phyloP scores from a whole-genome alignment of 2,113 vertebrate genomes.

The Sapayoa aenigma region DNA sequence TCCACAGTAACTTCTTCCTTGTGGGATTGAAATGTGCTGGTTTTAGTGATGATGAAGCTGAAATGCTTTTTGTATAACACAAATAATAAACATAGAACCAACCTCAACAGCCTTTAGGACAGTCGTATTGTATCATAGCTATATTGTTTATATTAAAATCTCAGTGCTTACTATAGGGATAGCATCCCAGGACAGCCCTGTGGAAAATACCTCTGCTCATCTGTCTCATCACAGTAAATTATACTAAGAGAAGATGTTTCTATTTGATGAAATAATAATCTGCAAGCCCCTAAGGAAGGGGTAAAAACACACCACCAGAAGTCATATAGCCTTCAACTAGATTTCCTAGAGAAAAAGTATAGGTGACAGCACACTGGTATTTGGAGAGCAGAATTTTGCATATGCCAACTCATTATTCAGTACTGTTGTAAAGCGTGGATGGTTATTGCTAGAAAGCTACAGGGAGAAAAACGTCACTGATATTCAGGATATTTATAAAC shows the following conservation, averaged over 20 bases:
- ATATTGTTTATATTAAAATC: neutral
- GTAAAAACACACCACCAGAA: neutral
- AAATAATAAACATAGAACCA: neutral
- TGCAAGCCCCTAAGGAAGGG: neutral
- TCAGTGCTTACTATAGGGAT: neutral
- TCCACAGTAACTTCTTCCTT: neutral
- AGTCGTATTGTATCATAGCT: neutral
- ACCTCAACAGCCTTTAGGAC: neutral
- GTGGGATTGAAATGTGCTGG: neutral
- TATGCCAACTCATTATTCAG: neutral
- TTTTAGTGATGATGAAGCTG: neutral
- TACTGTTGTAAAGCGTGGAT: neutral
- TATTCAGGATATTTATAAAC: neutral
- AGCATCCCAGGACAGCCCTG: neutral
- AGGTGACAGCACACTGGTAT: neutral
- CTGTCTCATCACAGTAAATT: neutral
- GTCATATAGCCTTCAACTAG: neutral
- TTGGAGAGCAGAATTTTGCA: neutral
- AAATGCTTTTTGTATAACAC: neutral
- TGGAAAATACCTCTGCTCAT: neutral
- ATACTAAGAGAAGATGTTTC: neutral
- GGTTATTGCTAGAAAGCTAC: neutral
- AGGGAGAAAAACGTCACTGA: neutral
- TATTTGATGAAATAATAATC: neutral
- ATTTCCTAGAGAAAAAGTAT: neutral